Base-by-base conservation (phyloP, 2,113 vertebrate species). In the Chroicocephalus ridibundus region DNA sequence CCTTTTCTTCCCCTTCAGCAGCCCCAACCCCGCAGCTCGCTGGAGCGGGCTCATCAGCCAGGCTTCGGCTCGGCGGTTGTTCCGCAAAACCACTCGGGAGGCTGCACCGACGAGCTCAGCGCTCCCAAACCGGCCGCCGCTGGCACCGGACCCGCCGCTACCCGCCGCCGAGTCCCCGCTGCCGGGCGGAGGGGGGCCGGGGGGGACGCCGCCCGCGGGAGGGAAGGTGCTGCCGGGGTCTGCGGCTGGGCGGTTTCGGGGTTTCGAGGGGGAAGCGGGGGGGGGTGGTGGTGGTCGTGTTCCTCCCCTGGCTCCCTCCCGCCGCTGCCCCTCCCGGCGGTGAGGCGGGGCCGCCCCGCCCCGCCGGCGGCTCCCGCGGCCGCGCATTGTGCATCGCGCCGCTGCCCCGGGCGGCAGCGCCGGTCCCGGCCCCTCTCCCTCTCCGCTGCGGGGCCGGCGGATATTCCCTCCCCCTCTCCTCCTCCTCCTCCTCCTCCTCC, bases 161-260 rank as follows among this genome's bases (percentile, higher is more conserved):
- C 49, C 14, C 34, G 11, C 54, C 19, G 26, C 14, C 44, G 11
- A 70, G 11, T 21, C 20, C 38, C 49, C 51, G 5, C 40, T 20
- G 17, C 32, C 5, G 9, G 27, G 5, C 25, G 17, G 55, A 13
- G 27, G 3, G 3, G 2, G 6, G 1, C 6, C 9, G 17, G 4
- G 11, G 14, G 14, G 7, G 1, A 5, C 7, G 13, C 26, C 2
- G 15, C 29, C 62, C 38, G 12, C 22, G 11, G 12, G 10, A 40
- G 14, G 12, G 24, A 58, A 29, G 4, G 13, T 9, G 34, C 65
- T 62, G 42, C n/a, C 60, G 25, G 13, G 13, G 13, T 25, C 34
- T 1, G 26, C 4, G 10, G 2, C 19, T 2, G 20, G 13, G 15
- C 2, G 21, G 14, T 1, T 18, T 9, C 0, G 4, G 46, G 15